Conservation (phyloP, 2,113 vertebrate genomes). For the Pluvianellus socialis region DNA sequence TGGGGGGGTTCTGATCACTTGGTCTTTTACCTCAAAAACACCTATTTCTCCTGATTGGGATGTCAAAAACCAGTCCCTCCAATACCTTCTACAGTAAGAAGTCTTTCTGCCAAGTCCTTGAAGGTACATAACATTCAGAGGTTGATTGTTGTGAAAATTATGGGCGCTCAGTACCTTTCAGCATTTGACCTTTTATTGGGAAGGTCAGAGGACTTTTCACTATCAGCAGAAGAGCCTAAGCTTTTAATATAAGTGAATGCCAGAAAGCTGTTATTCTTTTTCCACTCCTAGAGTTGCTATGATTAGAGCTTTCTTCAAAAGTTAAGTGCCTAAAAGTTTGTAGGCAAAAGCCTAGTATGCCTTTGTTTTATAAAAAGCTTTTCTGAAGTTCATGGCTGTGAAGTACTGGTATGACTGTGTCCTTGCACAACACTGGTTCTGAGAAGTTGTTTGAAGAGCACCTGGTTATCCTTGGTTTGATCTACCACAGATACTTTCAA, state of each 20-base stretch:
- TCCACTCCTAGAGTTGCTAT: not conserved
- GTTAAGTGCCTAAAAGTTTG: not conserved
- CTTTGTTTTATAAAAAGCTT: not conserved
- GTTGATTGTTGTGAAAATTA: constrained; percentile 26
- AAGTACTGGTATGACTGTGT: not conserved
- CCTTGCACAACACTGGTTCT: not conserved
- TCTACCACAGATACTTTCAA: not conserved
- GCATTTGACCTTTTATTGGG: not conserved
- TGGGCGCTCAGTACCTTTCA: not conserved
- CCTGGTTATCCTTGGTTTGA: not conserved
- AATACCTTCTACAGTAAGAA: not conserved
- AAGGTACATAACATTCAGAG: not conserved
- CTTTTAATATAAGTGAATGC: not conserved
- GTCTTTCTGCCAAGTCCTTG: not conserved
- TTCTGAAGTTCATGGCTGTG: not conserved
- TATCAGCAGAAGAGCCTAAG: not conserved
- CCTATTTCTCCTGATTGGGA: not conserved
- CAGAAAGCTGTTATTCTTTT: not conserved
- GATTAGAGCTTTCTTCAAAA: not conserved
- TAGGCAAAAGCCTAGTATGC: not conserved
- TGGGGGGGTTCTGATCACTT: not conserved
- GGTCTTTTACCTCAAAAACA: not conserved
- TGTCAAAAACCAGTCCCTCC: not conserved
- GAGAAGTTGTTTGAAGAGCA: not conserved
- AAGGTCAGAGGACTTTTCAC: not conserved